Conservation (phyloP, 2,113 vertebrate genomes). For the Channa argus region DNA sequence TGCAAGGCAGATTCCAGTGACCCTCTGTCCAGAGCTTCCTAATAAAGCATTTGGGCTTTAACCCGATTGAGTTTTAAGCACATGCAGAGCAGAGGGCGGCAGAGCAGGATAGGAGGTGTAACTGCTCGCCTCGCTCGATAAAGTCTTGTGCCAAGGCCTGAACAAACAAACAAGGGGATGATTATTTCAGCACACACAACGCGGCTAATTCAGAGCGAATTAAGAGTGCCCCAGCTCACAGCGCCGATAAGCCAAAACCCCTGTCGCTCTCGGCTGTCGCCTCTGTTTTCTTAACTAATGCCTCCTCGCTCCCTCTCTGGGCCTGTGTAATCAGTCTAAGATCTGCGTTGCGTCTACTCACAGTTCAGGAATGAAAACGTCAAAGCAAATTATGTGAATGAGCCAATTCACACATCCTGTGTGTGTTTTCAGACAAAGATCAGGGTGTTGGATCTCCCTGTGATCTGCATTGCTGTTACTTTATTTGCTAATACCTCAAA, state of each 20-base stretch:
- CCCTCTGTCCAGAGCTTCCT: constrained; percentile 48
- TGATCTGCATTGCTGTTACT: constrained; percentile 34
- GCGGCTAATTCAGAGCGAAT: constrained; percentile 74
- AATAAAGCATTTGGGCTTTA: constrained; percentile 54
- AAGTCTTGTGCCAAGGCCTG: constrained; percentile 64
- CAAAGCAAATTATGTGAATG: constrained; percentile 76
- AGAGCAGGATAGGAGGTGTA: constrained; percentile 13
- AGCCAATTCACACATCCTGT: constrained; percentile 66
- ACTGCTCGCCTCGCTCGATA: constrained; percentile 54
- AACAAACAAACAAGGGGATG: constrained; percentile 78
- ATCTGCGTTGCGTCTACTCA: constrained; percentile 63
- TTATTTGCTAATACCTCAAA: constrained; percentile 26
- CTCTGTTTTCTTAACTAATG: constrained; percentile 82
- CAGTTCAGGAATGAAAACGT: constrained; percentile 72
- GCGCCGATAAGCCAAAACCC: constrained; percentile 69
- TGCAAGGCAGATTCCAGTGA: constrained; percentile 46
- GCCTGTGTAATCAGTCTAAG: constrained; percentile 72
- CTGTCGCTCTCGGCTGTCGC: constrained; percentile 51
- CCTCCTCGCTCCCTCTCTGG: constrained; percentile 48
- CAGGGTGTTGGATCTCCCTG: constrained; percentile 25
- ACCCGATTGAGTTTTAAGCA: constrained; percentile 8
- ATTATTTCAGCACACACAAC: constrained; percentile 76
- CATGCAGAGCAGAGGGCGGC: constrained; percentile 10
- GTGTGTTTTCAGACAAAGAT: constrained; percentile 50
- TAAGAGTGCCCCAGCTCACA: constrained; percentile 61